These are phyloP conservation scores for Catotricha subobsoleta DNA, from an alignment of 2,888 invertebrate species.

Conservation along the genomic window DNA sequence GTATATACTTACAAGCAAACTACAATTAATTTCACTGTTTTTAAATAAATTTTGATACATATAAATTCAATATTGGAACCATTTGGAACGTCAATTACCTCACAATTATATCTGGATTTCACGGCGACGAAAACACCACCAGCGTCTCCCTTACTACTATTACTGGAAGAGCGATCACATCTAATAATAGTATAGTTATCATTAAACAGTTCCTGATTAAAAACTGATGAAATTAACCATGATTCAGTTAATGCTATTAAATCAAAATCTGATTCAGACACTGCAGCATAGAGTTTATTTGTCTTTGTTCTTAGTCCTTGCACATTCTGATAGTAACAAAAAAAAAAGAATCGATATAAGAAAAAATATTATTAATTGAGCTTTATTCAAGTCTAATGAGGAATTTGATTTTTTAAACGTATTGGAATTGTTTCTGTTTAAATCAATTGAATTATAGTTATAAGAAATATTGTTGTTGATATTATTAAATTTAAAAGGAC, in stretches of 20 bases:
- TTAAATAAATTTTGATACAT: too few relatives aligned
- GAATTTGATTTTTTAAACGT: too few relatives aligned
- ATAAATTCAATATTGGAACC: too few relatives aligned
- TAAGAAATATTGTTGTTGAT: too few relatives aligned
- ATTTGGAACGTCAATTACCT: neutral
- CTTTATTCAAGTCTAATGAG: too few relatives aligned
- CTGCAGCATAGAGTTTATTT: neutral
- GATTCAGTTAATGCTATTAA: neutral
- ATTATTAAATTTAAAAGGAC: too few relatives aligned
- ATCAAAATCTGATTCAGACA: neutral
- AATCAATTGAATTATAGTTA: too few relatives aligned
- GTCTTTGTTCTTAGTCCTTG: neutral
- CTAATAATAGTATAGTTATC: neutral
- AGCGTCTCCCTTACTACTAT: neutral
- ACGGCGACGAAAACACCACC: neutral
- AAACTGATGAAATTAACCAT: neutral
- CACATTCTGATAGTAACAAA: neutral
- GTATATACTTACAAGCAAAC: too few relatives aligned
- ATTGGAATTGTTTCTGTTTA: too few relatives aligned
- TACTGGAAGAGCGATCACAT: neutral
- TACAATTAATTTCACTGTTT: too few relatives aligned
- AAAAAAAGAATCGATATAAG: too few relatives aligned
- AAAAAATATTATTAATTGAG: too few relatives aligned
- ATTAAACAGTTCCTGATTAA: neutral
- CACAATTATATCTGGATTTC: neutral